These are phyloP conservation scores for Folsomia candida DNA, from an alignment of 2,888 invertebrate species.

Conservation along the genomic window DNA sequence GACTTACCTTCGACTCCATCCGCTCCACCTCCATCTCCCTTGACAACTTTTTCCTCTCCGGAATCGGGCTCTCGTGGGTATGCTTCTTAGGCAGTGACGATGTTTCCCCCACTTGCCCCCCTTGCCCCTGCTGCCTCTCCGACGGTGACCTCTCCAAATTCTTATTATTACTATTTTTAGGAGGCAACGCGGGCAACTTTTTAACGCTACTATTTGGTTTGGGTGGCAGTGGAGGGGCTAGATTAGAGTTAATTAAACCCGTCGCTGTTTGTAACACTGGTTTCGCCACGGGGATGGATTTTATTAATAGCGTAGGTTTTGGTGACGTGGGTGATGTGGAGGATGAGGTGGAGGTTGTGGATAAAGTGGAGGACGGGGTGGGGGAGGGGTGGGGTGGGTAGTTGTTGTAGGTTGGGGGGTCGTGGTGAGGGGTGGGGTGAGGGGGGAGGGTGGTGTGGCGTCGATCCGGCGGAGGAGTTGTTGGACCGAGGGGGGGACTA, in stretches of 20 bases:
- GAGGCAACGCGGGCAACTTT: slow-evolving; percentile 55
- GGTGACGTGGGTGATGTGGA: slow-evolving; percentile 76
- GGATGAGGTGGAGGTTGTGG: slow-evolving; percentile 64
- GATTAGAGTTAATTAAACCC: slow-evolving; percentile 66
- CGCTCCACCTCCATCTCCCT: slow-evolving; percentile 86
- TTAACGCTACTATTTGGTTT: slow-evolving; percentile 78
- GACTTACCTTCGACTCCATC: slow-evolving; percentile 70
- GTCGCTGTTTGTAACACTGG: slow-evolving; percentile 92
- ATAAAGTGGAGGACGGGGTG: slow-evolving; percentile 66
- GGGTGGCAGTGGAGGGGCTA: slow-evolving; percentile 72
- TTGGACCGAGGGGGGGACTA: slow-evolving; percentile 65
- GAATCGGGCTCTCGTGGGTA: slow-evolving; percentile 91
- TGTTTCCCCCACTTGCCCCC: slow-evolving; percentile 52
- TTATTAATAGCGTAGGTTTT: slow-evolving; percentile 88
- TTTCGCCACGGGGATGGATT: slow-evolving; percentile 94
- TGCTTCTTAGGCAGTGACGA: slow-evolving; percentile 69
- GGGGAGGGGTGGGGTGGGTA: slow-evolving; percentile 62
- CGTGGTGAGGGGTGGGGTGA: slow-evolving; percentile 61
- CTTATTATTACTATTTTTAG: slow-evolving; percentile 52
- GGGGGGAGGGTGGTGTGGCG: slow-evolving; percentile 61
- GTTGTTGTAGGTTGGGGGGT: slow-evolving; percentile 60
- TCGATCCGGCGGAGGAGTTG: slow-evolving; percentile 70
- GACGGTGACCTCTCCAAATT: no score
- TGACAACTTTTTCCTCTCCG: slow-evolving; percentile 84
- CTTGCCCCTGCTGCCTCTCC: slow-evolving; percentile 52